phyloP scores from a whole-genome alignment of 2,113 vertebrate species.

The Narcine bancroftii region DNA sequence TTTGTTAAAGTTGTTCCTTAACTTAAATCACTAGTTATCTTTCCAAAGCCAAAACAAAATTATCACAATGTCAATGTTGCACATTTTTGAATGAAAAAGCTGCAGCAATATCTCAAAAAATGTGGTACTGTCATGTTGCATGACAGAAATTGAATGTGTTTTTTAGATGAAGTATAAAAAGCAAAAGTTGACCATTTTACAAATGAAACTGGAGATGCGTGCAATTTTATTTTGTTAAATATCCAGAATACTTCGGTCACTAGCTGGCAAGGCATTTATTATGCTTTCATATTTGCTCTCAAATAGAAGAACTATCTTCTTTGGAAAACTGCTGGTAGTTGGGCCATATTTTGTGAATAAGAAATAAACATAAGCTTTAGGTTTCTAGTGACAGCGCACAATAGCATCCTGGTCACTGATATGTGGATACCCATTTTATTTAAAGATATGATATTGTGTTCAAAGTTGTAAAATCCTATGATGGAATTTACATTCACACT shows the following conservation, averaged over 20 bases:
- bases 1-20: background rate
- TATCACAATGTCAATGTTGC: background rate
- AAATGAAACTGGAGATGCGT: background rate
- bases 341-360: background rate
- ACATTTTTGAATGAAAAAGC: background rate
- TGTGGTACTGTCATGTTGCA: background rate
- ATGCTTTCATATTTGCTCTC: background rate
- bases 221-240: background rate
- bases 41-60: background rate
- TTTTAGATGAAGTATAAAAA: background rate
- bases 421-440: background rate
- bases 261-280: background rate
- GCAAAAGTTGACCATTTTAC: background rate
- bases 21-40: background rate
- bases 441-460: background rate
- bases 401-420: background rate
- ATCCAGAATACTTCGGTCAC: background rate
- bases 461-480: background rate
- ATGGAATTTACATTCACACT: background rate
- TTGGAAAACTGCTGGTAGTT: background rate
- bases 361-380: background rate
- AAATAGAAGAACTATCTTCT: background rate
- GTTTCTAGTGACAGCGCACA: background rate
- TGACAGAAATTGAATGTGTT: background rate
- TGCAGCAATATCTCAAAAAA: background rate